Evolutionary conservation across 2,888 invertebrate genomes (phyloP), one percentile per base, ranked within the genome.

Genomic region (Idaea straminata): DNA sequence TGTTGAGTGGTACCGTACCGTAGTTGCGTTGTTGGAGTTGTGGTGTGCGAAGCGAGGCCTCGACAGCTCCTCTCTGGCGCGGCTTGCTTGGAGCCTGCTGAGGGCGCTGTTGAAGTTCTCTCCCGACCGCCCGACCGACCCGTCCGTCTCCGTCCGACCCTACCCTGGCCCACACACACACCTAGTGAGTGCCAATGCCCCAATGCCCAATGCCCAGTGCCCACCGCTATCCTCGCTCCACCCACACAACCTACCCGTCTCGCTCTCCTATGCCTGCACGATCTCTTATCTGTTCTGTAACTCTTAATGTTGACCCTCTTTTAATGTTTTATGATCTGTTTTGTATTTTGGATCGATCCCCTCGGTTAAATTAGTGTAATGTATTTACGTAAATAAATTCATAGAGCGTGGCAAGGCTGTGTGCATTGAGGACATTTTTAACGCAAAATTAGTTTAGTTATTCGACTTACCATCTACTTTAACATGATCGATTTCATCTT

Each of bases 361-460:
- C 91, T 89, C 91, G 92, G 91, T 90, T 89, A 82, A 79, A 81
- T 91, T 92, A 92, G 92, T 92, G 90, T 91, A 87, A 88, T 92
- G 89, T 91, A 86, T 88, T 88, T 81, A 75, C 80, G 78, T 87
- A 84, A 86, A 86, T 91, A 84, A 85, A 90, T 86, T 92, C 87
- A 91, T 93, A 93, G 93, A 93, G 95, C 95, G 95, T 95, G 95
- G 95, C 95, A 94, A 95, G 94, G 95, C 95, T 95, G 95, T 95
- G 95, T 94, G 94, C 94, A 94, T 93, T 93, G 92, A 93, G 93
- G 93, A 93, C 93, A 92, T 92, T 91, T 84, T 87, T 87, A 89
- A 92, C 85, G 92, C 91, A 90, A 89, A 86, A 83, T 85, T 92
- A 92, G 91, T 81, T 88, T 91, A 91, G 92, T 84, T 88, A 74